Evolutionary conservation across 2,888 invertebrate species (phyloP), one percentile per base, ranked within the genome.

Genomic region (Seira ritae): DNA sequence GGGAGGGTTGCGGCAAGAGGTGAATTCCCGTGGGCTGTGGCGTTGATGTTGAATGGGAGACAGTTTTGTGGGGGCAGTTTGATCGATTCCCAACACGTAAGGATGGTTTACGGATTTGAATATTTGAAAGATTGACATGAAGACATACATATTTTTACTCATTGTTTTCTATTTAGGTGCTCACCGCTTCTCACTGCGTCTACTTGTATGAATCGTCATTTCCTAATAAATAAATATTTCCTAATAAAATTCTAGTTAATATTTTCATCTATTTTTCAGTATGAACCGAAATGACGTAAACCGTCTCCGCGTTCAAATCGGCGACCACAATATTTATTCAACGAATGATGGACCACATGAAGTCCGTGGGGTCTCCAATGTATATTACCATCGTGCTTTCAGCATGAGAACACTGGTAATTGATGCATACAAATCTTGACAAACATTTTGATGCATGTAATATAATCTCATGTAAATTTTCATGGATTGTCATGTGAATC

Each of bases 231-330:
- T 15, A n/a, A n/a, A 15, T 22, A 55, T 17, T 65, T 69, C 37
- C 19, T 69, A 69, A 69, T 42, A 69, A 6, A 37, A 37, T 24
- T 17, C 4, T 73, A 17, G n/a, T n/a, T n/a, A 50, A 24, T 20
- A 24, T 65, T 62, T 69, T 60, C 19, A 0, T n/a, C n/a, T n/a
- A n/a, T n/a, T 31, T 91, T 91, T 46, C 90, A 96, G 96, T 89
- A 96, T 97, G 96, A 96, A 94, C 73, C 95, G 96, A 0, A 95
- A 95, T 95, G 96, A 97, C 90, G 96, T 96, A 0, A 95, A 96
- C 0, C 93, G 96, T 72, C 90, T 97, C 77, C 95, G 95, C 0
- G 96, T 95, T 0, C 93, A 95, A 87, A 92, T 97, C 19, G 96
- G 96, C 4, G 97, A 96, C 90, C 93, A 96, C 90, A 95, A 97